A percentile compares a stretch with the other conserved stretches of the same genome.
Conservation (phyloP, 1,140 invertebrate genomes). For the Archegozetes longisetosus region DNA sequence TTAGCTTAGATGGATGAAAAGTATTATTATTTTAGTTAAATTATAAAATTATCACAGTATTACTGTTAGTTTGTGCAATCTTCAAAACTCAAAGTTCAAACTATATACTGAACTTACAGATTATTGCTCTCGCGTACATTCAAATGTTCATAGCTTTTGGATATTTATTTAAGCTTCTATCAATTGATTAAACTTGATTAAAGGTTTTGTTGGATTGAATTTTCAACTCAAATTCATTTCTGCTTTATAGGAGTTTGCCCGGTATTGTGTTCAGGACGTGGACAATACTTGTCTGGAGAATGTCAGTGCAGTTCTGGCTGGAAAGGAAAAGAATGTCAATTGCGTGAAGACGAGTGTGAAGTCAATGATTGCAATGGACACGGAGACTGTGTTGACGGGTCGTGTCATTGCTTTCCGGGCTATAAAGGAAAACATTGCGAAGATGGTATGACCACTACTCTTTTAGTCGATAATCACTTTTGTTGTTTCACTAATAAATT, state of each 20-base stretch:
- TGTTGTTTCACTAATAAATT: slow-evolving; percentile 11
- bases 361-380: slow-evolving; percentile 78
- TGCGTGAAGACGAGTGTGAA: slow-evolving; percentile 75
- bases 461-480: background rate
- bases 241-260: slow-evolving; percentile 72
- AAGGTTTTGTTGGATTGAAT: background rate
- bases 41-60: no score
- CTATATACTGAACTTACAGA: no score
- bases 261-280: slow-evolving; percentile 86
- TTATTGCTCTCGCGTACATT: no score
- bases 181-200: background rate
- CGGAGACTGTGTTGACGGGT: slow-evolving; percentile 70
- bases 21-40: no score
- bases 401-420: slow-evolving; percentile 71
- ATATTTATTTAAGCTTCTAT: slow-evolving; percentile 15
- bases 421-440: slow-evolving; percentile 74
- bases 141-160: no score
- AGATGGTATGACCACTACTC: slow-evolving; percentile 43
- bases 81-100: no score
- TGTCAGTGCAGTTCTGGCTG: slow-evolving; percentile 93
- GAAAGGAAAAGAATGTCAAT: slow-evolving; percentile 90
- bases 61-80: no score
- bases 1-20: no score
- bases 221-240: slow-evolving; percentile 11
- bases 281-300: slow-evolving; percentile 80